These are phyloP conservation scores for Pachycephala philippinensis DNA, from an alignment of 2,113 vertebrate species.

Conservation along the genomic window DNA sequence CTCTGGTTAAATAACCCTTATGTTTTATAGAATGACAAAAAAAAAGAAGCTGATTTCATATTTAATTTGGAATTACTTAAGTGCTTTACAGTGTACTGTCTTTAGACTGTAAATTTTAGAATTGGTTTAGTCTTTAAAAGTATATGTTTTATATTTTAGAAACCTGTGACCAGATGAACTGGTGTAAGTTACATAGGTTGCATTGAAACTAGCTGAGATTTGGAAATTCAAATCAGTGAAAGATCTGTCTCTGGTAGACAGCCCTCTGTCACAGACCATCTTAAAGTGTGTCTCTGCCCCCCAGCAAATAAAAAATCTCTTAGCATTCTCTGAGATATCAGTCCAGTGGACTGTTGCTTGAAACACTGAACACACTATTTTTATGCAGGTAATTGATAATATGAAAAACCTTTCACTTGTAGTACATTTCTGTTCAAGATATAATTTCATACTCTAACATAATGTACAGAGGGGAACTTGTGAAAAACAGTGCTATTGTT, in stretches of 20 bases:
- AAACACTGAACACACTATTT: neutral
- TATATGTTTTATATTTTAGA: neutral
- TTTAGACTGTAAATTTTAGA: neutral
- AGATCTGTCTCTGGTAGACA: neutral
- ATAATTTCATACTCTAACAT: neutral
- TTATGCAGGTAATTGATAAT: neutral
- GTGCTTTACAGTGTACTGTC: neutral
- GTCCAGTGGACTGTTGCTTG: neutral
- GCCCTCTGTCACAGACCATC: neutral
- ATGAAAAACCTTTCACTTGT: neutral
- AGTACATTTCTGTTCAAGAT: neutral
- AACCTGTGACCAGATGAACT: neutral
- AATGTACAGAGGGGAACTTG: neutral
- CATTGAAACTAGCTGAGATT: neutral
- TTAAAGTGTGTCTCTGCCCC: neutral
- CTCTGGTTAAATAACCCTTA: neutral
- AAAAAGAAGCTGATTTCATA: neutral
- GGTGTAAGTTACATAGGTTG: neutral
- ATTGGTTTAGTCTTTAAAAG: neutral
- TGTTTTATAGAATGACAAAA: neutral
- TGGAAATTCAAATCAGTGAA: neutral
- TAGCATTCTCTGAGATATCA: neutral
- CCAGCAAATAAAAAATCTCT: neutral
- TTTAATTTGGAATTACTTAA: neutral
- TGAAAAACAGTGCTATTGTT: neutral